A percentile compares a stretch with the other conserved stretches of the same genome.
Evolutionary conservation across 2,113 vertebrate species (phyloP).

Genomic region (Oncorhynchus masou): DNA sequence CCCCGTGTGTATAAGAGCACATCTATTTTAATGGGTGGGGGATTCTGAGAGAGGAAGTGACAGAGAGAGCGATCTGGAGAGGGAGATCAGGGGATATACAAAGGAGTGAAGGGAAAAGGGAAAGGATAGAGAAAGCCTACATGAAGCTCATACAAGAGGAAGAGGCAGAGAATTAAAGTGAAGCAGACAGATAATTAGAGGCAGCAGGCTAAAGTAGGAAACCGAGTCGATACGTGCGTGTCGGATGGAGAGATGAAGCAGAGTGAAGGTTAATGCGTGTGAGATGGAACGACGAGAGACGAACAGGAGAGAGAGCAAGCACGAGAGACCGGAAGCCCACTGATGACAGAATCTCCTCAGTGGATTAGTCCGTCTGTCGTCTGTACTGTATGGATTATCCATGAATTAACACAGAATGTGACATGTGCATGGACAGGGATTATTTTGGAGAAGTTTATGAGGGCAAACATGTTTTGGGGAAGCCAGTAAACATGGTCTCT

Average conservation of each 20-base stretch:
- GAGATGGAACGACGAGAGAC: conserved; percentile 17
- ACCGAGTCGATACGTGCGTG: background rate
- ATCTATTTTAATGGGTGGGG: conserved; percentile 25
- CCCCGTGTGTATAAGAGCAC: conserved; percentile 11
- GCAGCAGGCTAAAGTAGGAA: background rate
- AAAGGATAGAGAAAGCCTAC: conserved; percentile 47
- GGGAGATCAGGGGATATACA: background rate
- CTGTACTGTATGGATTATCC: conserved; percentile 55
- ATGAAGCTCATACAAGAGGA: conserved; percentile 23
- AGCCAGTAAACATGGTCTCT: no score
- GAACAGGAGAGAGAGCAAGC: conserved; percentile 14
- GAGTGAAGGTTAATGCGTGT: conserved; percentile 5
- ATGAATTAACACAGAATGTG: conserved; percentile 48
- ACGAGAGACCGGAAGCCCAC: conserved; percentile 54
- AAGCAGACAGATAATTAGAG: conserved; percentile 8
- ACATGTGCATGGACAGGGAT: conserved; percentile 45
- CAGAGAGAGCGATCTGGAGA: background rate
- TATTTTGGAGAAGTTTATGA: conserved; percentile 24
- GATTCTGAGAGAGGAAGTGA: conserved; percentile 25
- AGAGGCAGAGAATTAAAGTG: conserved; percentile 23
- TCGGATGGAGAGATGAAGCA: background rate
- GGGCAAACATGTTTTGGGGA: background rate
- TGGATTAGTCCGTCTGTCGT: conserved; percentile 63
- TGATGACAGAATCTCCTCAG: conserved; percentile 53
- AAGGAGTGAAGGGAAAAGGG: conserved; percentile 4